Conservation (phyloP, 23 tunicate genomes). For the Clavelina lepadiformis region DNA sequence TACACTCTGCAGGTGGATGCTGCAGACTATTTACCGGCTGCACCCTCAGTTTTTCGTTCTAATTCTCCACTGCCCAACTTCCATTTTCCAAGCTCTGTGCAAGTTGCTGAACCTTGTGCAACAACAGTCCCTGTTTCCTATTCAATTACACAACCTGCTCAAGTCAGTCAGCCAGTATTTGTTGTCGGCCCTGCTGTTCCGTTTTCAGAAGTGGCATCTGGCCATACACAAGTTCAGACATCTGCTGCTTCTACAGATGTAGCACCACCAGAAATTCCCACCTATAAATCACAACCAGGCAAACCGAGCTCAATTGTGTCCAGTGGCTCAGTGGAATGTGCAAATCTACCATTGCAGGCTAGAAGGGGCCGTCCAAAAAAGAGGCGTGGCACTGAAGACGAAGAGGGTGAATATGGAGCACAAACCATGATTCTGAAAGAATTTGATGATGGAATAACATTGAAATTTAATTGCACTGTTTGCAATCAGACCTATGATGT, state of each 20-base stretch:
- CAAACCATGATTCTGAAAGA: conserved; percentile 17
- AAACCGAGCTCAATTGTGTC: neutral
- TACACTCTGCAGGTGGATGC: conserved; percentile 7
- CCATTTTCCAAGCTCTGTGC: conserved; percentile 38
- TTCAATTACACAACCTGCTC: no score
- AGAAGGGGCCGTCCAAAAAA: conserved; percentile 42
- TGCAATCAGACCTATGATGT: conserved; percentile 52
- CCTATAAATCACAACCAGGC: no score
- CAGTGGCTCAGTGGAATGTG: neutral
- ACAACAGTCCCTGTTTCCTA: no score
- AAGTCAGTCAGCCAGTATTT: no score
- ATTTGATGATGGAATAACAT: neutral
- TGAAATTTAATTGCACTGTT: conserved; percentile 35
- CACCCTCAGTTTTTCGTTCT: conserved; percentile 38
- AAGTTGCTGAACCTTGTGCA: no score
- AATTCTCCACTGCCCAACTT: conserved; percentile 38
- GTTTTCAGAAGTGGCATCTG: no score
- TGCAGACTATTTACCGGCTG: conserved; percentile 21
- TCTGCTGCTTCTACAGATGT: no score
- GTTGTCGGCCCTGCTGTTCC: no score
- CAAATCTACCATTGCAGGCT: neutral
- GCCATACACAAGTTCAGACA: no score
- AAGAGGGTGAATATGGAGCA: conserved; percentile 2
- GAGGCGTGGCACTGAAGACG: conserved; percentile 19
- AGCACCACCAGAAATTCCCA: no score